phyloP scores from a whole-genome alignment of 2,888 invertebrate species.

The Alentia gelatinosa region DNA sequence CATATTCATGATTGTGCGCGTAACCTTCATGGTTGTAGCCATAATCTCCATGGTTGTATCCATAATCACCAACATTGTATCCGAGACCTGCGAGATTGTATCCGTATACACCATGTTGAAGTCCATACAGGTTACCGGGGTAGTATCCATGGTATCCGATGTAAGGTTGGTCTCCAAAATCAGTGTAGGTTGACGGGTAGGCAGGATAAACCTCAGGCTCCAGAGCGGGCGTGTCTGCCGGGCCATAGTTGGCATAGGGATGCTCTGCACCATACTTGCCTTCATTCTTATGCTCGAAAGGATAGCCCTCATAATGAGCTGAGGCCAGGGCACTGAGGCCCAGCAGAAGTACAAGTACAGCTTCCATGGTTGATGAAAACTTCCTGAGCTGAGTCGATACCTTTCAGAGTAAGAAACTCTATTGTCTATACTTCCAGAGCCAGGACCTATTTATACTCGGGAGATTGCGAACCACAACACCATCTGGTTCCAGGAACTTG shows the following conservation, averaged over 20 bases:
- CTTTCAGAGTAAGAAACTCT: background rate
- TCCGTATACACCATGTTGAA: background rate
- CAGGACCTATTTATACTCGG: background rate
- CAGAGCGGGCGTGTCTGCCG: background rate
- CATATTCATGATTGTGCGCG: background rate
- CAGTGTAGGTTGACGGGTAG: background rate
- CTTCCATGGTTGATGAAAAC: background rate
- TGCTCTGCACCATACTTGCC: background rate
- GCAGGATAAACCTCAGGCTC: background rate
- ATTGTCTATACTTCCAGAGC: background rate
- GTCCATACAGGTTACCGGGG: background rate
- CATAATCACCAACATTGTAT: background rate
- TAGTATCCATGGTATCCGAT: background rate
- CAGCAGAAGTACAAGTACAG: background rate
- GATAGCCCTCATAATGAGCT: background rate
- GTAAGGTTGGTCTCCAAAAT: background rate
- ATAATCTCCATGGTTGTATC: background rate
- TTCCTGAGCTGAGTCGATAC: background rate
- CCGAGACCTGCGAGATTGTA: background rate
- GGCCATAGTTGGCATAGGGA: background rate
- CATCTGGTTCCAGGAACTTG: background rate
- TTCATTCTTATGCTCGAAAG: background rate
- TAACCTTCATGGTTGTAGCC: background rate
- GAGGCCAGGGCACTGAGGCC: constrained; percentile 21
- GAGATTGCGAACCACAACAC: background rate